Percentiles rank a stretch among this genome's conserved stretches.
These are phyloP conservation scores for Catotricha subobsoleta DNA, from an alignment of 2,888 invertebrate species.

Conservation along the genomic window DNA sequence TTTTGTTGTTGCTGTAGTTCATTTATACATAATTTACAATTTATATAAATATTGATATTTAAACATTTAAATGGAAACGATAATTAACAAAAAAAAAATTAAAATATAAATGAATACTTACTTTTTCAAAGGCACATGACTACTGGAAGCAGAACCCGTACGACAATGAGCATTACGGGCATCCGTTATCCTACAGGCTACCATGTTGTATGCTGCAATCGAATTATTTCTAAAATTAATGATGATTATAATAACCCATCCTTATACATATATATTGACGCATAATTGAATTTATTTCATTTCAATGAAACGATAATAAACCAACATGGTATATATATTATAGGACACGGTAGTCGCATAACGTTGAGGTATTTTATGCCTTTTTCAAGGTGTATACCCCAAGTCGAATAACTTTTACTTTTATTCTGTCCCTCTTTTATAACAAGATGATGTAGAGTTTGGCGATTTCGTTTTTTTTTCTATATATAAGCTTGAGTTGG, in stretches of 20 bases:
- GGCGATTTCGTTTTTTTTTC: background rate
- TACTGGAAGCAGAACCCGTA: conserved; percentile 60
- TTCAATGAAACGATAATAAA: background rate
- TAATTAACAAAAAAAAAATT: too few relatives aligned
- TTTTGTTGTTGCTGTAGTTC: too few relatives aligned
- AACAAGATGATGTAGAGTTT: background rate
- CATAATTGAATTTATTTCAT: background rate
- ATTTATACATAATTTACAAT: too few relatives aligned
- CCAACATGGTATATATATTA: conserved; percentile 9
- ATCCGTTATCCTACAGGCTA: conserved; percentile 90
- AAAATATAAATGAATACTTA: conserved; percentile 37
- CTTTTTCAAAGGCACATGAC: conserved; percentile 98
- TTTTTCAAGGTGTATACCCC: conserved; percentile 9
- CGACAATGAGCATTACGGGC: conserved; percentile 65
- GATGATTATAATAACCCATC: conserved; percentile 31
- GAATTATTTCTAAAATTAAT: conserved; percentile 45
- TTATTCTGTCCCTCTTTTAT: background rate
- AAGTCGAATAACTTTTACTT: background rate
- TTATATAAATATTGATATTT: too few relatives aligned
- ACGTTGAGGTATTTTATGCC: conserved; percentile 9
- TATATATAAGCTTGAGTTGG: too few relatives aligned
- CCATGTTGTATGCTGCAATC: conserved; percentile 95
- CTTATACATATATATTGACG: conserved; percentile 18
- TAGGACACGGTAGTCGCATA: conserved; percentile 13
- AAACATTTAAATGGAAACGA: too few relatives aligned